Percentiles rank a stretch among this genome's conserved stretches.
These are phyloP conservation scores for Drosophila histrio DNA, from an alignment of 2,888 invertebrate species.

Conservation along the genomic window DNA sequence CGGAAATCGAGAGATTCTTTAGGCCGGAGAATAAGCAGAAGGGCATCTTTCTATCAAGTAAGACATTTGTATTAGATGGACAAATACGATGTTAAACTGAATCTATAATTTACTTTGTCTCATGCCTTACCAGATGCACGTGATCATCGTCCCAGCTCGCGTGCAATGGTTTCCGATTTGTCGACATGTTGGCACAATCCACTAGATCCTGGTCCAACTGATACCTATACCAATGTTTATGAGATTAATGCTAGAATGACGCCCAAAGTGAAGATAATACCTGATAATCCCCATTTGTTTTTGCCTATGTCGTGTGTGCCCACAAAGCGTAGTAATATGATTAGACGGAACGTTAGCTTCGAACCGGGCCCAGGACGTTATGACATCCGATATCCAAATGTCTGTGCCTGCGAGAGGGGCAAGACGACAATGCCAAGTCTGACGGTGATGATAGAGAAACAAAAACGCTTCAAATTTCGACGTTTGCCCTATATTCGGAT, in stretches of 20 bases:
- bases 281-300: constrained; percentile 60
- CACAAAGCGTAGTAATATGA: constrained; percentile 18
- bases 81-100: background rate
- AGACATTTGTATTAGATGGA: constrained; percentile 7
- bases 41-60: constrained; percentile 75
- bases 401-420: constrained; percentile 62
- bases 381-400: constrained; percentile 55
- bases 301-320: constrained; percentile 67
- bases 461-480: constrained; percentile 78
- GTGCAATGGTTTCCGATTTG: constrained; percentile 64
- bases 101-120: background rate
- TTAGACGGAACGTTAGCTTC: constrained; percentile 58
- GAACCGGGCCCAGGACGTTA: constrained; percentile 80
- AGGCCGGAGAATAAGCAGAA: constrained; percentile 61
- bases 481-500: constrained; percentile 60
- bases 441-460: constrained; percentile 66
- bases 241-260: constrained; percentile 24
- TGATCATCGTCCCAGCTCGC: constrained; percentile 56
- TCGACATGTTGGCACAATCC: constrained; percentile 70
- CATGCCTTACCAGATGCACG: constrained; percentile 70
- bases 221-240: constrained; percentile 49
- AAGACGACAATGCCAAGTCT: constrained; percentile 57
- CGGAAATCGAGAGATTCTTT: constrained; percentile 54
- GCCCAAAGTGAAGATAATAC: background rate
- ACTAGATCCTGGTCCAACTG: constrained; percentile 69